Evolutionary conservation across 64 coral and sea anemone genomes (phyloP), one percentile per base, ranked within the genome.

Genomic region (Platygyra sinensis): DNA sequence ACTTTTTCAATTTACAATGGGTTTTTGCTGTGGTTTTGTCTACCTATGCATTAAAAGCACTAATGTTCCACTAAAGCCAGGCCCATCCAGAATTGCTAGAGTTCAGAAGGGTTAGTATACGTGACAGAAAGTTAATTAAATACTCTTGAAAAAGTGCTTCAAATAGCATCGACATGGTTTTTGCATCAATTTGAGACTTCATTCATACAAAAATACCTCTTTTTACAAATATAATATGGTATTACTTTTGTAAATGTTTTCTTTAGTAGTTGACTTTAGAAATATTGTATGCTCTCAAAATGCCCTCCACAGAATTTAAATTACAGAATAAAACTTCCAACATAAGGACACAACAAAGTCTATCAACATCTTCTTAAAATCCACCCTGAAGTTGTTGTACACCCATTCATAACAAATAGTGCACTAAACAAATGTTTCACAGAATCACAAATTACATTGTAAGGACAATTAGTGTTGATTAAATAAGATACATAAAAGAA

Each of bases 131-230:
- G 46, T 8, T 80, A 52, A 18, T 36, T 29, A 6, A 81, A 81
- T 63, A 62, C 57, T 81, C 64, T 20, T 28, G 62, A 81, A 81
- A 36, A 62, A 81, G 15, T 62, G 24, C 38, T 18, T 36, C 17
- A 33, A 24, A 81, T 46, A 46, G 42, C 29, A 39, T 63, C 8
- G 30, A 14, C 16, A 22, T 32, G 62, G 5, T 28, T 62, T 81
- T 30, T 18, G 27, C 28, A 62, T 38, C 1, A 62, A 20, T 60
- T 8, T 63, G 59, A 62, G 79, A 62, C 32, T 18, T 80, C 28
- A 24, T 81, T 17, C 29, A 59, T 81, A 63, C 57, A 81, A 81
- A 81, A 81, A 81, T 81, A 81, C 57, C 79, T 81, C 78, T 31
- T 46, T 57, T 63, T 81, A 63, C 28, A 81, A 81, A 81, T 81